Conservation (phyloP, 1,140 invertebrate species). For the Drosophila busckii region DNA sequence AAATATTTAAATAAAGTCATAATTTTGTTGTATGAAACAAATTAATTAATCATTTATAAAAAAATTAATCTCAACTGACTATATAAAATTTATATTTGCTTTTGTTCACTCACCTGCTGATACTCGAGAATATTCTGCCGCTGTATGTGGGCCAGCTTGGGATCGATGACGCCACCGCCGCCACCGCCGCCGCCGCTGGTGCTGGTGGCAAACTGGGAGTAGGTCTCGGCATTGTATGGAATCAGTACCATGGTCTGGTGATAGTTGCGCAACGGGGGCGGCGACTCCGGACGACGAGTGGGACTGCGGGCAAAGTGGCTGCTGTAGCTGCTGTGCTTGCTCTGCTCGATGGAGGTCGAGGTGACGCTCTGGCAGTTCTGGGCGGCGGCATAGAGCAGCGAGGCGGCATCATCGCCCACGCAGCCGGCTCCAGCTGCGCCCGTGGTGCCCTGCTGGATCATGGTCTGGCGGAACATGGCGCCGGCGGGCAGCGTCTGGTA, state of each 20-base stretch:
- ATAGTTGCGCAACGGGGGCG: constrained; percentile 83
- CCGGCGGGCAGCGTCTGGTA: constrained; percentile 79
- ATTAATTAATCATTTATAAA: too few species aligned
- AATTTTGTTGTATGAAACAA: too few species aligned
- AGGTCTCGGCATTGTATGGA: constrained; percentile 83
- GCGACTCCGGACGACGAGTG: constrained; percentile 82
- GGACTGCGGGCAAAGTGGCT: constrained; percentile 78
- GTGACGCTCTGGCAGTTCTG: constrained; percentile 75
- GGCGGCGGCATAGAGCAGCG: constrained; percentile 65
- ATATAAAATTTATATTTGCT: not conserved
- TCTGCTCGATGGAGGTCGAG: constrained; percentile 63
- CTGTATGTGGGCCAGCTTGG: constrained; percentile 67
- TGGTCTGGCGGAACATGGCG: constrained; percentile 77
- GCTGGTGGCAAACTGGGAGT: constrained; percentile 75
- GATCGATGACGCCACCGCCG: too few species aligned
- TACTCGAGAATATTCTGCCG: constrained; percentile 77
- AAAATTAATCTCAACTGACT: too few species aligned
- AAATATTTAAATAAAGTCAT: too few species aligned
- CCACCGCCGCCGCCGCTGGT: too few species aligned
- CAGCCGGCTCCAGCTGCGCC: constrained; percentile 29
- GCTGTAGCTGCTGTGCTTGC: constrained; percentile 72
- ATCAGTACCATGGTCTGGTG: constrained; percentile 88
- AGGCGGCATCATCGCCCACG: constrained; percentile 45
- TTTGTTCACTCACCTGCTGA: constrained; percentile 64
- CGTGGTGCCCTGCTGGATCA: constrained; percentile 70